Conservation (phyloP, 2,888 invertebrate genomes). For the Herminia tarsipennalis region DNA sequence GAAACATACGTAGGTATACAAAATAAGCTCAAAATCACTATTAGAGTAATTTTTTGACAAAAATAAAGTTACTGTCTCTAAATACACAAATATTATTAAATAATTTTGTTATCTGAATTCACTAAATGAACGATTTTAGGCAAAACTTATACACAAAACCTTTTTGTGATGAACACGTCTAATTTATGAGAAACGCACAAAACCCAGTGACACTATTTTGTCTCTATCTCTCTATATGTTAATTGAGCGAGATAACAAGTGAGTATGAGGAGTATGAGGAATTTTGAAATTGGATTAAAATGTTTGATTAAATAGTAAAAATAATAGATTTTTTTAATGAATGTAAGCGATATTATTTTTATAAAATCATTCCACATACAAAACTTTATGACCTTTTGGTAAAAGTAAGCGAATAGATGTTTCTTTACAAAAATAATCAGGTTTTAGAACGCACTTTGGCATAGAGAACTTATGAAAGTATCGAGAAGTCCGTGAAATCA, state of each 20-base stretch:
- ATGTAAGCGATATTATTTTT: too few species aligned
- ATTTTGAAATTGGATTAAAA: too few species aligned
- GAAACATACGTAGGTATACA: constrained; percentile 33
- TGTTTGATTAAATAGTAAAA: too few species aligned
- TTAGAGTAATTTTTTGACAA: neutral
- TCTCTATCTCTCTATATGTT: constrained; percentile 18
- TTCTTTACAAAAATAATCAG: too few species aligned
- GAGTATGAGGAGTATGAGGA: too few species aligned
- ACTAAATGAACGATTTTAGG: constrained; percentile 11
- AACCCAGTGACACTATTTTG: constrained; percentile 22
- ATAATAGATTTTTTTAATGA: too few species aligned
- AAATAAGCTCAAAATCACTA: constrained; percentile 24
- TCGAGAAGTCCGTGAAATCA: too few species aligned
- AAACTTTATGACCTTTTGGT: too few species aligned
- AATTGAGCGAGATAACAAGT: constrained; percentile 22
- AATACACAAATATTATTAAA: neutral
- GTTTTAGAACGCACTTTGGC: constrained; percentile 17
- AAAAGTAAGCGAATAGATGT: too few species aligned
- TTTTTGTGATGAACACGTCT: constrained; percentile 36
- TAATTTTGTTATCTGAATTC: constrained; percentile 3
- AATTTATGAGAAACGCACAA: constrained; percentile 15
- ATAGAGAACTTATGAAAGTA: too few species aligned
- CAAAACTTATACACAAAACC: constrained; percentile 22
- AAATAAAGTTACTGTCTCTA: constrained; percentile 4
- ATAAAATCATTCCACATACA: neutral